phyloP scores from a whole-genome alignment of 2,888 invertebrate genomes.

The Torymus tubicola region DNA sequence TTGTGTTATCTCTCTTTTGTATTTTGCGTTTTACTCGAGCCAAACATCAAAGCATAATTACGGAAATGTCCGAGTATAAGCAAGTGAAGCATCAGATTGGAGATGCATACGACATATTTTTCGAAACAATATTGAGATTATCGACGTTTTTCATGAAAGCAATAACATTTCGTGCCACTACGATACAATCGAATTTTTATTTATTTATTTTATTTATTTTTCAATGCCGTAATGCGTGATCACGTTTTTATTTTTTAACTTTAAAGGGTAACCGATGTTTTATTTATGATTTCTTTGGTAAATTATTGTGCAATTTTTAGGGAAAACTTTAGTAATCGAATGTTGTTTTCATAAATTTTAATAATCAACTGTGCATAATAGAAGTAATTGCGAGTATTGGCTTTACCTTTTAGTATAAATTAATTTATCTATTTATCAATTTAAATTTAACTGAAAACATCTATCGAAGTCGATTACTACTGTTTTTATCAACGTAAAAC shows the following conservation, averaged over 20 bases:
- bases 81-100: background rate
- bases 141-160: constrained; percentile 26
- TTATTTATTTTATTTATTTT: constrained; percentile 44
- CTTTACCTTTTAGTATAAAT: no score
- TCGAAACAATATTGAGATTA: constrained; percentile 42
- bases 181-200: constrained; percentile 18
- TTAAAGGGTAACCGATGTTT: constrained; percentile 9
- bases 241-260: constrained; percentile 2
- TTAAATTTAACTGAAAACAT: no score
- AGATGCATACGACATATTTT: constrained; percentile 8
- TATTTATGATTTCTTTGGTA: constrained; percentile 22
- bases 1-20: constrained; percentile 45
- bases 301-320: constrained; percentile 12
- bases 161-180: constrained; percentile 41
- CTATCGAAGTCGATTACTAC: no score
- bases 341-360: no score
- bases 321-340: background rate
- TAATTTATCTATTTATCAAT: no score
- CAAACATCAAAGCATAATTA: constrained; percentile 58
- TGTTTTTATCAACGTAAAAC: no score
- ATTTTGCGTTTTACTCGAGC: constrained; percentile 48
- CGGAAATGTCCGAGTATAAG: constrained; percentile 37
- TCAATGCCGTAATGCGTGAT: background rate
- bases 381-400: no score
- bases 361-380: no score